Base-by-base conservation (phyloP, 1,140 invertebrate species). In the Anastatus disparis region DNA sequence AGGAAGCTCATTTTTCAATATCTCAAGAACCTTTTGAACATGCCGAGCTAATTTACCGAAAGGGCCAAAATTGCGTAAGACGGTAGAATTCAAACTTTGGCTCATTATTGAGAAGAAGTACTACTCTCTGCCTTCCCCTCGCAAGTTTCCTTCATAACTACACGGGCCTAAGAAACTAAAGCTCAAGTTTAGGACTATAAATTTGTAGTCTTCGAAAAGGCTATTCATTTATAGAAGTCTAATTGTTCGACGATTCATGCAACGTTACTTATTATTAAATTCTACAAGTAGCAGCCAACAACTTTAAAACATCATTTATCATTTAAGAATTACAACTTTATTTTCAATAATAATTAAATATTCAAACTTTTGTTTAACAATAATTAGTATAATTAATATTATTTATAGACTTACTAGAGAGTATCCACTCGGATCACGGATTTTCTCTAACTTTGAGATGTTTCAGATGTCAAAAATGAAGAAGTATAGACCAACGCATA, bases 91-190 rank as follows among this genome's bases (percentile, higher is more conserved):
- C 24, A 9, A 66, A 66, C 38, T 56, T 65, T 56, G 9, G n/a
- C 15, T 56, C 17, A 56, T 46, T n/a, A 38, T 53, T 40, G 29
- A 38, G 17, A 13, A 22, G 38, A 40, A 66, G 26, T 46, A 56
- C 64, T 42, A 8, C 15, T 20, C n/a, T n/a, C n/a, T n/a, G n/a
- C n/a, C n/a, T n/a, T n/a, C n/a, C n/a, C n/a, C n/a, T 46, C 52
- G 44, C 44, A 56, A 56, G 35, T 66, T 56, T 10, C n/a, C 1
- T 35, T 56, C 9, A 50, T 22, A 63, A 50, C 46, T 12, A 27
- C n/a, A 46, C 35, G 22, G 24, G 53, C n/a, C 38, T 66, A 55
- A 29, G 50, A 66, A 66, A 55, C 63, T 66, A 42, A 55, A n/a
- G 48, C 26, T 50, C n/a, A 15, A 63, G 46, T 66, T 66, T 55